Conservation (phyloP, 2,888 invertebrate species). For the Choreutis nemorana region DNA sequence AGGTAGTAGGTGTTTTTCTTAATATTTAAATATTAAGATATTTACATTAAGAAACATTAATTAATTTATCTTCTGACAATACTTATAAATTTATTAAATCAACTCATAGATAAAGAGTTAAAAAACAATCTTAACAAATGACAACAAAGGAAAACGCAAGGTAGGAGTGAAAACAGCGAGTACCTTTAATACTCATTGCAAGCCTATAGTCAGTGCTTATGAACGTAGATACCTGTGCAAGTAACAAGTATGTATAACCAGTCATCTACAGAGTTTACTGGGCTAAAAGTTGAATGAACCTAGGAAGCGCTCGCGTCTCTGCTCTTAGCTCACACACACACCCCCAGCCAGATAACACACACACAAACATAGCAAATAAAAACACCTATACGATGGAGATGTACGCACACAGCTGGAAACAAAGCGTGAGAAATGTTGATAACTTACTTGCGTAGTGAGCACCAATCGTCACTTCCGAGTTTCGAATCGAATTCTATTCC, state of each 20-base stretch:
- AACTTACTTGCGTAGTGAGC: slow-evolving; percentile 57
- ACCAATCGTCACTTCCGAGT: slow-evolving; percentile 55
- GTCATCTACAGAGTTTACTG: slow-evolving; percentile 55
- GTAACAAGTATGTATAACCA: slow-evolving; percentile 29
- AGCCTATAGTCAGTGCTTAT: too few species aligned
- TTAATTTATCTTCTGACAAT: too few species aligned
- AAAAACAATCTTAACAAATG: too few species aligned
- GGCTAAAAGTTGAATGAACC: slow-evolving; percentile 67
- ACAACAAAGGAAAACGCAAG: too few species aligned
- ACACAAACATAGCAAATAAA: slow-evolving; percentile 19
- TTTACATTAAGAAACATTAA: too few species aligned
- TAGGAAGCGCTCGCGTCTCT: slow-evolving; percentile 48
- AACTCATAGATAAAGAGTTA: too few species aligned
- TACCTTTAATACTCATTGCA: too few species aligned
- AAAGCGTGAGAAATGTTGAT: slow-evolving; percentile 64
- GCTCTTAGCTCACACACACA: slow-evolving; percentile 54
- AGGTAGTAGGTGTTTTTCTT: too few species aligned
- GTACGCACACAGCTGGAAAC: slow-evolving; percentile 41
- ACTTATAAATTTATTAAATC: too few species aligned
- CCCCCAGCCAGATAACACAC: slow-evolving; percentile 19
- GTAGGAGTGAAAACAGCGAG: too few species aligned
- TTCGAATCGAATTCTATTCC: too few species aligned
- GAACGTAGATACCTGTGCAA: slow-evolving; percentile 10
- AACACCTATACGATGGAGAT: slow-evolving; percentile 31
- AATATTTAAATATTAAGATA: too few species aligned